Percentiles rank a stretch among this genome's conserved stretches.
Evolutionary conservation across 2,797 vertebrate species (phyloP).

Genomic region (Parotocinclus haroldoi): DNA sequence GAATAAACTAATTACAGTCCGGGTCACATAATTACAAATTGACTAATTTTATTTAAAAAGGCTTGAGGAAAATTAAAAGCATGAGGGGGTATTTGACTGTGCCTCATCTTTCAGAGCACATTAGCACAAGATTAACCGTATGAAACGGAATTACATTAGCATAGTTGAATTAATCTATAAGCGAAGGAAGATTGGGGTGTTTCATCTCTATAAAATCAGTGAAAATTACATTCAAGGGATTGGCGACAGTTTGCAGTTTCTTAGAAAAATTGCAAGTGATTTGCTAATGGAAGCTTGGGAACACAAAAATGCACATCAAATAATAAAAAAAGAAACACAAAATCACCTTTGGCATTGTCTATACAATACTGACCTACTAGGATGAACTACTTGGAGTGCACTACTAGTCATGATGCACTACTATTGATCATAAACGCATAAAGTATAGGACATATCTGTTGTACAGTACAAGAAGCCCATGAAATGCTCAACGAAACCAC

Average conservation of each 20-base stretch:
- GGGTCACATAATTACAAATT: slow-evolving; percentile 80
- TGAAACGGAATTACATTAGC: slow-evolving; percentile 80
- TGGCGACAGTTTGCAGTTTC: background rate
- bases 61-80: slow-evolving; percentile 72
- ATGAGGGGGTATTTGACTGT: slow-evolving; percentile 77
- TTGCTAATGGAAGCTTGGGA: too few species aligned
- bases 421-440: too few species aligned
- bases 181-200: slow-evolving; percentile 56
- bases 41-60: slow-evolving; percentile 77
- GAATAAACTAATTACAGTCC: slow-evolving; percentile 78
- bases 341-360: too few species aligned
- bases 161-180: slow-evolving; percentile 78
- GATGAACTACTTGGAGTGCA: too few species aligned
- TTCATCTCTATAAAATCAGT: slow-evolving; percentile 67
- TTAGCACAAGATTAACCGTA: slow-evolving; percentile 80
- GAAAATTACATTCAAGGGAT: slow-evolving; percentile 15
- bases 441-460: too few species aligned
- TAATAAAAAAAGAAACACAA: too few species aligned
- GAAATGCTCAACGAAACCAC: too few species aligned
- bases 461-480: too few species aligned
- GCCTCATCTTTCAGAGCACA: slow-evolving; percentile 76
- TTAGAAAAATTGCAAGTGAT: background rate
- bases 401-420: too few species aligned
- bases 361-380: too few species aligned
- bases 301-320: too few species aligned